Evolutionary conservation across 2,797 vertebrate species (phyloP).

Genomic region (Rhinatrema bivittatum): DNA sequence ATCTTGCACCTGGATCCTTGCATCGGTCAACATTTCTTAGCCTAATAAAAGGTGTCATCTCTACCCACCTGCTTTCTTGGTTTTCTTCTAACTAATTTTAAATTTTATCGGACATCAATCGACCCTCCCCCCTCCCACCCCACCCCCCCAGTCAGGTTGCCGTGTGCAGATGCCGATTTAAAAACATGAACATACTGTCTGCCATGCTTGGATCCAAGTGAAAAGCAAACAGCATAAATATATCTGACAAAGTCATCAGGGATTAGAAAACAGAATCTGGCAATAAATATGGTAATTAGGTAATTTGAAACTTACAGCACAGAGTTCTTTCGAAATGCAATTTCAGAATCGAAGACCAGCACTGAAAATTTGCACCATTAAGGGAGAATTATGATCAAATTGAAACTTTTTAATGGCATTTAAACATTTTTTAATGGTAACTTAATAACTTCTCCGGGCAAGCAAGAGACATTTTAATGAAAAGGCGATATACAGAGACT

Average conservation of each 20-base stretch:
- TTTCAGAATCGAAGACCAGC: constrained; percentile 41
- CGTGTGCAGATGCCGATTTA: constrained; percentile 10
- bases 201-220: constrained; percentile 34
- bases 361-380: constrained; percentile 47
- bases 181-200: constrained; percentile 3
- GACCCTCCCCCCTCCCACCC: too few species aligned
- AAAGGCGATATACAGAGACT: constrained; percentile 6
- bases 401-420: constrained; percentile 58
- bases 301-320: constrained; percentile 50
- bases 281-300: constrained; percentile 62
- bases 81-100: too few species aligned
- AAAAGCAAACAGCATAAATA: constrained; percentile 44
- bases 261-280: constrained; percentile 59
- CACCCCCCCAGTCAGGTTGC: neutral
- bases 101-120: too few species aligned
- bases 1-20: too few species aligned
- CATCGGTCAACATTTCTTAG: too few species aligned
- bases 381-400: constrained; percentile 51
- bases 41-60: too few species aligned
- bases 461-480: constrained; percentile 39
- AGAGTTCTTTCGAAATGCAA: constrained; percentile 51
- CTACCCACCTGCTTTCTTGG: too few species aligned
- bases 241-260: constrained; percentile 52
- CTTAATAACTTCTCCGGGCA: constrained; percentile 52
- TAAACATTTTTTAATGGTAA: constrained; percentile 49